Conservation (phyloP, 2,888 invertebrate genomes). For the Cybosia mesomella region DNA sequence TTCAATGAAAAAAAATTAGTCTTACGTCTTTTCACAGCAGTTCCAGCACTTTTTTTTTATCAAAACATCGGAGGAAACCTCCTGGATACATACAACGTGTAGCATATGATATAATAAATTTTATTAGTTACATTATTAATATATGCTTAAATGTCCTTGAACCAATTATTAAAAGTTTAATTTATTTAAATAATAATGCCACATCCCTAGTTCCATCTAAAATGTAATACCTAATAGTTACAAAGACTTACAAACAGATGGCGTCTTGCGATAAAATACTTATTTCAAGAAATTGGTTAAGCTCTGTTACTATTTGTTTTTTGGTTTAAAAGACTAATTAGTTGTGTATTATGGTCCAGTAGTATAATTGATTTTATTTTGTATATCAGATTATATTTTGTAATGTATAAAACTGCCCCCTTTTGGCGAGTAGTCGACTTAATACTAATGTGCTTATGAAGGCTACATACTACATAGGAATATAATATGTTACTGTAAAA, state of each 20-base stretch:
- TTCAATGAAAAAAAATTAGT: too few relatives aligned
- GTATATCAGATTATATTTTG: neutral
- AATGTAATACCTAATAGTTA: neutral
- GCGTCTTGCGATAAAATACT: neutral
- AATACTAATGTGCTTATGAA: too few relatives aligned
- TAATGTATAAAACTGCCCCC: conserved; percentile 52
- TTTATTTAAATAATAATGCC: neutral
- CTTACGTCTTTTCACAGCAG: neutral
- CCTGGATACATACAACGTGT: too few relatives aligned
- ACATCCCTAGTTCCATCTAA: neutral
- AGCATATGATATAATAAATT: too few relatives aligned
- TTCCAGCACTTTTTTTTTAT: neutral
- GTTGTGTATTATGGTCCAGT: neutral
- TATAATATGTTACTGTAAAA: too few relatives aligned
- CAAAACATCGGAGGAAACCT: neutral
- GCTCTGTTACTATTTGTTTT: neutral
- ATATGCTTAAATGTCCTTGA: too few relatives aligned
- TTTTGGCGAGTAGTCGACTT: conserved; percentile 57
- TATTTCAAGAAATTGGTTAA: neutral
- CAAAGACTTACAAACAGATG: neutral
- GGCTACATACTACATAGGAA: too few relatives aligned
- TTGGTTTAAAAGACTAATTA: neutral
- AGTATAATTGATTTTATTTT: neutral
- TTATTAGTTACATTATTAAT: too few relatives aligned
- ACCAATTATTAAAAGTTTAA: too few relatives aligned